phyloP scores from a whole-genome alignment of 2,113 vertebrate species.

The Grantiella picta region DNA sequence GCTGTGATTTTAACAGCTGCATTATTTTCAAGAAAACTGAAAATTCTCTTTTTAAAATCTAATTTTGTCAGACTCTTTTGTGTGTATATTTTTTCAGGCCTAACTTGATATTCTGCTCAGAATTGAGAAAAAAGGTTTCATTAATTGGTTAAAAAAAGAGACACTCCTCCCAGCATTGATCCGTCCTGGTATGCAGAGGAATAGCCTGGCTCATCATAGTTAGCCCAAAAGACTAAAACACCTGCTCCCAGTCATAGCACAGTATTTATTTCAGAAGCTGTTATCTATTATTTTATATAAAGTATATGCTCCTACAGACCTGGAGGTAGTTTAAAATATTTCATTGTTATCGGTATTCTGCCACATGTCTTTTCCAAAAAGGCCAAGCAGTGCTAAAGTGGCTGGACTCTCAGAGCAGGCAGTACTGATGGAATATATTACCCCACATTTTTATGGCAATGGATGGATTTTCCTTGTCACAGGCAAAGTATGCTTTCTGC shows the following conservation, averaged over 20 bases:
- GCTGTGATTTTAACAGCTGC: neutral
- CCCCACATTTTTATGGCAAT: neutral
- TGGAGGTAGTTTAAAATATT: neutral
- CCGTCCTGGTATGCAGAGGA: neutral
- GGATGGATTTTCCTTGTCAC: neutral
- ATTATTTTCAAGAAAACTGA: constrained; percentile 1
- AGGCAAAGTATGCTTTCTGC: neutral
- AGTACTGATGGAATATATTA: neutral
- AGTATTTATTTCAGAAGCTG: neutral
- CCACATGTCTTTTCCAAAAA: neutral
- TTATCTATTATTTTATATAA: neutral
- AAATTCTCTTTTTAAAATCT: neutral
- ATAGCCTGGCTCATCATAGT: neutral
- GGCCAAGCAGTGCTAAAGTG: neutral
- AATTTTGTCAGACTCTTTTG: neutral
- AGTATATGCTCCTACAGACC: neutral
- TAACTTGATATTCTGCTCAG: neutral
- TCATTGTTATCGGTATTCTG: neutral
- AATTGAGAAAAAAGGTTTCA: neutral
- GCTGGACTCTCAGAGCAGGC: neutral
- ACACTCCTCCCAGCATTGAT: neutral
- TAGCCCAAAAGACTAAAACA: neutral
- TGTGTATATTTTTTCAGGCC: neutral
- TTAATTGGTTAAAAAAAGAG: neutral
- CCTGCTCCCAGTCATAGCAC: neutral